Evolutionary conservation across 2,113 vertebrate genomes (phyloP).

Genomic region (Ifrita kowaldi): DNA sequence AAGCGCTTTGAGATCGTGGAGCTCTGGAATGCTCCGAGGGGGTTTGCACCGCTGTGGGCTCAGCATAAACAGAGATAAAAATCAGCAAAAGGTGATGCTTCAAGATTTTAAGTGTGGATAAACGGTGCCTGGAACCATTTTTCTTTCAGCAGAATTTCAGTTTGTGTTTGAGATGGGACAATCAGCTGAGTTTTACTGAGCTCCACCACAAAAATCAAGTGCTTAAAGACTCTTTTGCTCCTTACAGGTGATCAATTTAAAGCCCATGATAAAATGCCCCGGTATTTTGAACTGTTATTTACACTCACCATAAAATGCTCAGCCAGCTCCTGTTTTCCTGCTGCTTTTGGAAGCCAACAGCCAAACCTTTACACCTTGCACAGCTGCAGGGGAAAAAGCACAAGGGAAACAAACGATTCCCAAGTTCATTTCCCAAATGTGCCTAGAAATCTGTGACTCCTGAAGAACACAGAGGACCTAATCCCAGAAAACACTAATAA

Average conservation of each 20-base stretch:
- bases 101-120: background rate
- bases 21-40: background rate
- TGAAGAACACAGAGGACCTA: background rate
- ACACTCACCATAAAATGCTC: background rate
- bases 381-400: background rate
- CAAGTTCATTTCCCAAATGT: background rate
- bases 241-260: background rate
- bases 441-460: background rate
- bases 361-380: background rate
- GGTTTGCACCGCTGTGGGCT: background rate
- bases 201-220: background rate
- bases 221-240: background rate
- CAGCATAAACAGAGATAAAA: background rate
- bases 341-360: background rate
- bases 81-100: background rate
- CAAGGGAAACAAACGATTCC: background rate
- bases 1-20: fast-evolving
- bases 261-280: background rate
- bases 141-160: background rate
- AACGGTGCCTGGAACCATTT: background rate
- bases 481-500: background rate
- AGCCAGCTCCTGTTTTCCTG: background rate
- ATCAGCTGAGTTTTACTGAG: background rate
- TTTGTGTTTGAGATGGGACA: background rate
- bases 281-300: background rate